Conservation (phyloP, 2,113 vertebrate genomes). For the Melanerpes aurifrons region DNA sequence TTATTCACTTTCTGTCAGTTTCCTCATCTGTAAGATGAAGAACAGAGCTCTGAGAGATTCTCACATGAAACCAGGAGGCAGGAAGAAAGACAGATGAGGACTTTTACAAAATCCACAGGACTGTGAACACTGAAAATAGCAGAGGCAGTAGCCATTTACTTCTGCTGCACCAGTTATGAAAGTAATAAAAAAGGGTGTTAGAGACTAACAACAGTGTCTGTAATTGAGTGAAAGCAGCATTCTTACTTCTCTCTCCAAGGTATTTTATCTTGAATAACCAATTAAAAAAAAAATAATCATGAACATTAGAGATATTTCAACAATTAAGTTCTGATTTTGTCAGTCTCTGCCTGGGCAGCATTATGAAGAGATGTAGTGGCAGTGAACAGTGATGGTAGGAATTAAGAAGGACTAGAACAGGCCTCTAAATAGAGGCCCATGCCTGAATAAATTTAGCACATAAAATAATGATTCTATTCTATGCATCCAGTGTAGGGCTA, state of each 20-base stretch:
- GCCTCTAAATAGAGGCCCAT: neutral
- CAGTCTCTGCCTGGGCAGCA: neutral
- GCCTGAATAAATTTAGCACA: neutral
- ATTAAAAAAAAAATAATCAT: neutral
- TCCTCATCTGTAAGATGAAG: neutral
- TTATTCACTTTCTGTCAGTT: conserved; percentile 38
- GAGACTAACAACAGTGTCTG: neutral
- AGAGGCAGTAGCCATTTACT: neutral
- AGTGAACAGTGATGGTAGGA: neutral
- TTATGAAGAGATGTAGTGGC: neutral
- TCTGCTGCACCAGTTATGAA: neutral
- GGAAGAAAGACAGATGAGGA: neutral
- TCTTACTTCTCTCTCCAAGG: neutral
- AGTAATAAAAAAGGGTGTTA: conserved; percentile 18
- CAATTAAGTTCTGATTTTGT: neutral
- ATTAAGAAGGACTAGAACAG: neutral
- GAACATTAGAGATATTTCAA: neutral
- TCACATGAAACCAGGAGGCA: neutral
- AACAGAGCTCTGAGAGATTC: conserved; percentile 3
- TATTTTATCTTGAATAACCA: neutral
- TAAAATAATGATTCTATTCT: neutral
- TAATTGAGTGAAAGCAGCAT: neutral
- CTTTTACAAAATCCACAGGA: conserved; percentile 25
- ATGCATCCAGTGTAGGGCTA: neutral
- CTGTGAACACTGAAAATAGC: neutral